Evolutionary conservation across 2,888 invertebrate species (phyloP), one percentile per base, ranked within the genome.

Genomic region (Parnassius smintheus): DNA sequence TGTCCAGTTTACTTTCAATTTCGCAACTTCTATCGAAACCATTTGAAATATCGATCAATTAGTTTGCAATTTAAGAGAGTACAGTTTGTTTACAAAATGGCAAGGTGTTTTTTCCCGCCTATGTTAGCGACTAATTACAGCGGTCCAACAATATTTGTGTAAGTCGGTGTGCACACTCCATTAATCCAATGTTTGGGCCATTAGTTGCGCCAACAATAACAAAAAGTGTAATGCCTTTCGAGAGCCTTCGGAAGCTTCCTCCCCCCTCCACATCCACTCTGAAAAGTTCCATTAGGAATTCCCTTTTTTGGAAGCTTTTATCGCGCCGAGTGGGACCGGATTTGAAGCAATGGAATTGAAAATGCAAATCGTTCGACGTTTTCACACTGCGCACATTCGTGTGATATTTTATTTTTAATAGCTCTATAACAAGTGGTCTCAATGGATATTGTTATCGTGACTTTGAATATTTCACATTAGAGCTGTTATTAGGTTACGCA

Each of bases 231-330:
- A 55, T 49, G 60, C 60, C 55, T 60, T 44, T 61, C 52, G 52
- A 61, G 52, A 52, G 41, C 53, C 55, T 22, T 13, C 44, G 22
- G 2, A 18, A 12, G 49, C 7, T n/a, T 45, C 61, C 50, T 45
- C 22, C 48, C 51, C 25, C 13, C 25, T 44, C 41, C 48, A 53
- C 62, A 25, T 62, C 53, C 42, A 57, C 56, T 60, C 49, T 62
- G 57, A 53, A 62, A 62, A 62, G 62, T 48, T 62, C 62, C 62
- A 62, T 62, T 62, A 62, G 62, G 48, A 48, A 49, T 48, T n/a
- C 25, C 53, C 56, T 62, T 62, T 62, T 62, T 62, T 57, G 62
- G 62, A 57, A 44, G 62, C 53, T 48, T 53, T 62, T 48, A 48
- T 50, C 44, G 53, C n/a, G 53, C 57, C n/a, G 50, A 61, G 45